Evolutionary conservation across 2,888 invertebrate species (phyloP).

Genomic region (Hetaerina titia): DNA sequence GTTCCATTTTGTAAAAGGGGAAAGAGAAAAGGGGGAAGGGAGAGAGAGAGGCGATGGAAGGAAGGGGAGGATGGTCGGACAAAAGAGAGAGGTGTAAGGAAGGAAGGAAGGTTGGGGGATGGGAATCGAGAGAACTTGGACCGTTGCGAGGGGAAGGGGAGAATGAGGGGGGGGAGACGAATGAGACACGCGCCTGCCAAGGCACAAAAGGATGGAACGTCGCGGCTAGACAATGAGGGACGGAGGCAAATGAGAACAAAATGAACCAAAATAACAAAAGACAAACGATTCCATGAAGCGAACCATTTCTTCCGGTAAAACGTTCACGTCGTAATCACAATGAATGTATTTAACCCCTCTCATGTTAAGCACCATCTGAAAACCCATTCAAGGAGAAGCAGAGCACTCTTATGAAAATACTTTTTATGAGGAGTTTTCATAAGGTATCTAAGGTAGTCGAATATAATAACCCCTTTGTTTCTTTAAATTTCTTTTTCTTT

Average conservation of each 20-base stretch:
- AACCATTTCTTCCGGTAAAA: neutral
- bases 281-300: neutral
- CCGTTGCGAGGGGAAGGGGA: neutral
- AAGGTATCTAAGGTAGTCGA: neutral
- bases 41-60: neutral
- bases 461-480: neutral
- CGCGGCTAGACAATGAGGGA: neutral
- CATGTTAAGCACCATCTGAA: neutral
- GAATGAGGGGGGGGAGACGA: neutral
- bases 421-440: neutral
- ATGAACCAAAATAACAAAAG: neutral
- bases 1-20: neutral
- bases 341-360: neutral
- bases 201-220: neutral
- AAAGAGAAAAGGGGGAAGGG: neutral
- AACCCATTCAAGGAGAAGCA: neutral
- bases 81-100: neutral
- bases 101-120: neutral
- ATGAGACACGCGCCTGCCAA: neutral
- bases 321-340: neutral
- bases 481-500: neutral
- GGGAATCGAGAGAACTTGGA: neutral
- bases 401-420: neutral
- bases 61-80: neutral
- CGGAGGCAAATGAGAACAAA: neutral